phyloP scores from a whole-genome alignment of 1,140 invertebrate species.

The Trichonephila inaurata region DNA sequence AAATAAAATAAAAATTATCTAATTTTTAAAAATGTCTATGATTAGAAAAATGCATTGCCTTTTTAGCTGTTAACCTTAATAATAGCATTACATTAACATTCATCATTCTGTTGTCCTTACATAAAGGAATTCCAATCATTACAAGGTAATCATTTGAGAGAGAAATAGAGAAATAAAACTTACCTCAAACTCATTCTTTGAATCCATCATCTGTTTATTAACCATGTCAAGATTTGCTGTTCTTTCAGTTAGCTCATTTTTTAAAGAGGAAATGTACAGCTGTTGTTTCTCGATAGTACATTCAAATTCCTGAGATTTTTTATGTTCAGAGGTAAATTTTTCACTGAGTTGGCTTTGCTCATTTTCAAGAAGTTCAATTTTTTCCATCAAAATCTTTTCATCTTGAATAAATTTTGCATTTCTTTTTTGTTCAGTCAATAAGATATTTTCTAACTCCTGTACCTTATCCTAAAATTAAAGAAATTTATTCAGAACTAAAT shows the following conservation, averaged over 20 bases:
- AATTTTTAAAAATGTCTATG: background rate
- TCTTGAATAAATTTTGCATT: background rate
- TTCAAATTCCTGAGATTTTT: background rate
- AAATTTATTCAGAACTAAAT: background rate
- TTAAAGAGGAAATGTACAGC: background rate
- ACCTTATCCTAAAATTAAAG: background rate
- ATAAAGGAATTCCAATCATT: no score
- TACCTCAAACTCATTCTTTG: constrained; percentile 14
- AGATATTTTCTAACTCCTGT: background rate
- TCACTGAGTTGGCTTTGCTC: background rate
- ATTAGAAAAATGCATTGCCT: background rate
- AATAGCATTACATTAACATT: no score
- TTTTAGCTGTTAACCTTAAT: no score
- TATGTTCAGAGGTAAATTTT: background rate
- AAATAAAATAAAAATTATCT: background rate
- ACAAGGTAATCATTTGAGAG: no score
- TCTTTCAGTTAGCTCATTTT: background rate
- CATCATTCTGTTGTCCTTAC: no score
- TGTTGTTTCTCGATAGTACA: background rate
- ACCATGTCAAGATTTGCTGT: background rate
- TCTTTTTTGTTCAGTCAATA: background rate
- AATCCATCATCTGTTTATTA: background rate
- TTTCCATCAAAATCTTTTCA: background rate
- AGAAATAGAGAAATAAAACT: background rate
- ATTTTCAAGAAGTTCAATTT: background rate